phyloP scores from a whole-genome alignment of 2,797 vertebrate genomes.

The Lindbergichthys nudifrons region DNA sequence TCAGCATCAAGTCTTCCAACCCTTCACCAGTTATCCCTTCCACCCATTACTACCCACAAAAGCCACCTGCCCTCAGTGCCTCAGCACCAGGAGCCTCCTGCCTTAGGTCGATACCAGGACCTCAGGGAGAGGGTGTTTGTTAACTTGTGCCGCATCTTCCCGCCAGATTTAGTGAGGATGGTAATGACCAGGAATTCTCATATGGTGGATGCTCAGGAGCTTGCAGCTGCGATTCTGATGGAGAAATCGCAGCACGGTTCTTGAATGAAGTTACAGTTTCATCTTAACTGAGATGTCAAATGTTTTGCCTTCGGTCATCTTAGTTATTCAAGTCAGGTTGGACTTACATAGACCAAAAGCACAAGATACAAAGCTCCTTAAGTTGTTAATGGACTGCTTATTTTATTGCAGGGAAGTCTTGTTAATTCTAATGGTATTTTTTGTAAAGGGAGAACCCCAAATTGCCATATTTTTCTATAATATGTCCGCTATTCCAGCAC shows the following conservation, averaged over 20 bases:
- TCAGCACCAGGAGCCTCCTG: conserved; percentile 82
- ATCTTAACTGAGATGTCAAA: background rate
- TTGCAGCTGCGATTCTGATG: conserved; percentile 93
- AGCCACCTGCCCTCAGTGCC: conserved; percentile 30
- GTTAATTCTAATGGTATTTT: conserved; percentile 45
- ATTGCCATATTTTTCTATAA: conserved; percentile 42
- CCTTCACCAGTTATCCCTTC: conserved; percentile 39
- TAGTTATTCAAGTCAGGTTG: conserved; percentile 18
- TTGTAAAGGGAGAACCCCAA: conserved; percentile 54
- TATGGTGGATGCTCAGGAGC: conserved; percentile 92
- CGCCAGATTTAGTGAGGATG: conserved; percentile 90
- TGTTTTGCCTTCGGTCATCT: too few species aligned
- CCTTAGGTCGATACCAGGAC: conserved; percentile 84
- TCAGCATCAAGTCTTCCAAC: conserved; percentile 34
- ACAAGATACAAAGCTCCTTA: background rate
- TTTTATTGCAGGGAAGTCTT: conserved; percentile 37
- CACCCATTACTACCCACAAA: conserved; percentile 39
- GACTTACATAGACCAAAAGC: conserved; percentile 39
- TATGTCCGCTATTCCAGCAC: conserved; percentile 68
- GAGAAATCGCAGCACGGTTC: conserved; percentile 91
- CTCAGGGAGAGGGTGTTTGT: conserved; percentile 90
- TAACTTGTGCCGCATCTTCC: conserved; percentile 97
- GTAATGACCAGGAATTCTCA: conserved; percentile 96
- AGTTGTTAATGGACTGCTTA: conserved; percentile 13
- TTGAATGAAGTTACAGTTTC: conserved; percentile 73